These are phyloP conservation scores for Fissipunctia ypsillon DNA, from an alignment of 2,888 invertebrate genomes.

Conservation along the genomic window DNA sequence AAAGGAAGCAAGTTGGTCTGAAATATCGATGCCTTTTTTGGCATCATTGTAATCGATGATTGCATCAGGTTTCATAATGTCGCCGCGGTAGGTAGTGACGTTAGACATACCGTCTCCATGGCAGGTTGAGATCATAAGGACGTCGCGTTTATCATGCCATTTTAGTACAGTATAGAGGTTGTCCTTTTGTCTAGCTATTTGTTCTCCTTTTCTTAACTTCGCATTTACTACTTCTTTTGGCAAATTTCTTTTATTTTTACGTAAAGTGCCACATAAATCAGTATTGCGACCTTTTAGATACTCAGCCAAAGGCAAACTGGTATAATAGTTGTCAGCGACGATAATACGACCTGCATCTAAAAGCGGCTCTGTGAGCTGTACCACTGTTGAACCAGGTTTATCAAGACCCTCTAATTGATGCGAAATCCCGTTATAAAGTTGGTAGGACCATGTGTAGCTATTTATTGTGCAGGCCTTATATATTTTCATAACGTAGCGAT, in stretches of 20 bases:
- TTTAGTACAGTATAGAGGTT: slow-evolving; percentile 58
- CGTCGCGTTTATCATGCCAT: slow-evolving; percentile 55
- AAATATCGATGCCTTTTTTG: slow-evolving; percentile 59
- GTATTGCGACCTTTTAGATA: slow-evolving; percentile 33
- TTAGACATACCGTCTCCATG: slow-evolving; percentile 47
- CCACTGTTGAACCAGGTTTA: slow-evolving; percentile 43
- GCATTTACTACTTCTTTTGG: slow-evolving; percentile 45
- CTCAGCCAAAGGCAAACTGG: slow-evolving; percentile 49
- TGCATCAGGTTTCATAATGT: slow-evolving; percentile 20
- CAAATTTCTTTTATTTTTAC: not conserved
- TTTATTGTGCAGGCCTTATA: slow-evolving; percentile 44
- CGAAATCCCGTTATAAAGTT: slow-evolving; percentile 43
- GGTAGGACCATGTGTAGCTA: slow-evolving; percentile 48
- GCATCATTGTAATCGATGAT: slow-evolving; percentile 56
- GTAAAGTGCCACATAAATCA: not conserved
- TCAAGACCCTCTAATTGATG: slow-evolving; percentile 49
- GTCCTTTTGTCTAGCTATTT: slow-evolving; percentile 51
- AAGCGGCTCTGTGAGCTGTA: slow-evolving; percentile 42
- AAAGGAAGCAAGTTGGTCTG: slow-evolving; percentile 53
- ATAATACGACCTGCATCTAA: slow-evolving; percentile 52
- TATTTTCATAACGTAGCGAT: slow-evolving; percentile 49
- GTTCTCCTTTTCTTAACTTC: slow-evolving; percentile 45
- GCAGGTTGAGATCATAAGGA: slow-evolving; percentile 60
- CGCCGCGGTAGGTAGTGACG: slow-evolving; percentile 5
- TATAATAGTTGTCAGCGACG: slow-evolving; percentile 57